Evolutionary conservation across 2,797 vertebrate species (phyloP), one percentile per base, ranked within the genome.

Genomic region (Sebastes cheni): DNA sequence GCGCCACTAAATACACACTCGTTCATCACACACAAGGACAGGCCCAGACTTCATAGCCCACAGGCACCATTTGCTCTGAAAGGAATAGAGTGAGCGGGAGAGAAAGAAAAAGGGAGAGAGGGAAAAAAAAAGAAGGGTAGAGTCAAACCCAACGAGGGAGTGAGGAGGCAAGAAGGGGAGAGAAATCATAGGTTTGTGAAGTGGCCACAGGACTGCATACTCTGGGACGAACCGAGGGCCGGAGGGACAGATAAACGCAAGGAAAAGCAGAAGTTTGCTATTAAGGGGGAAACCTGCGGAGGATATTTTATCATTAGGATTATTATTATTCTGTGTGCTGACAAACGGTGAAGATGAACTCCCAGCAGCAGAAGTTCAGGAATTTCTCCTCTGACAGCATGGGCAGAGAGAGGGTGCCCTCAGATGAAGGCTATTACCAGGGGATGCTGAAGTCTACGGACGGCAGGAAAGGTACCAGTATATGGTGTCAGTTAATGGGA

Each of bases 401-500:
- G 72, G 93, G 92, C 80, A 95, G 93, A 81, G 92, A 95, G 12
- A 93, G 95, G 80, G 10, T 86, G 55, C 83, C 92, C 72, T 96
- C 96, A 46, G 96, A 97, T 1, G 96, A 97, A 1, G 86, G 80
- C 42, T 93, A 91, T 84, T 96, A 95, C 90, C 95, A 95, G 87
- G 96, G 95, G 88, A 95, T 95, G 95, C 94, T 97, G 69, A 96
- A 95, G 91, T 88, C 95, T 39, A 93, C 22, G 72, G 96, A 96
- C 42, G 94, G 91, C 77, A 95, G 96, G 78, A 97, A 96, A 96
- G 96, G 96, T 97, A 94, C 67, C 56, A 85, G 79, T 50, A 50
- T 84, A 76, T 75, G 55, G 36, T 16, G 52, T 65, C 39, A 54
- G 4, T 84, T 74, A 16, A 50, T 14, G 66, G 36, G 54, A 81